A percentile compares a stretch with the other conserved stretches of the same genome.
phyloP scores from a whole-genome alignment of 2,888 invertebrate species.

The Galeruca laticollis region DNA sequence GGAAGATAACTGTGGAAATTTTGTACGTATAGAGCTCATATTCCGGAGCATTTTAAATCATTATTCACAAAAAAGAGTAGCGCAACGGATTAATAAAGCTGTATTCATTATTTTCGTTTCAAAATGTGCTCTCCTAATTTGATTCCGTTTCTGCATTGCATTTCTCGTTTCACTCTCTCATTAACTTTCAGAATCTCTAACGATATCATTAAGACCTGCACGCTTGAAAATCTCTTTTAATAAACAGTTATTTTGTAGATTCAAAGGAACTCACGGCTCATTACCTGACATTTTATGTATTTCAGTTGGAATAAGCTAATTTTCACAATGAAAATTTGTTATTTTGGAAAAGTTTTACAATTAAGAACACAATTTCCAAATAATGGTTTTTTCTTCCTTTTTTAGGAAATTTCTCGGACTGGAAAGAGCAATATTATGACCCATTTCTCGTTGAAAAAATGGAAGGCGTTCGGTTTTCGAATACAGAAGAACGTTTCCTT shows the following conservation, averaged over 20 bases:
- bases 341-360: too few species aligned
- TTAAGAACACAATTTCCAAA: too few species aligned
- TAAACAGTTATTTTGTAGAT: not conserved
- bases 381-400: not conserved
- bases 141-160: not conserved
- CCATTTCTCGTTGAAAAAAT: too few species aligned
- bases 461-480: too few species aligned
- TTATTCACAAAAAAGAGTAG: not conserved
- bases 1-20: too few species aligned
- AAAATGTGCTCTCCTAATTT: not conserved
- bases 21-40: too few species aligned
- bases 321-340: not conserved
- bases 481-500: too few species aligned
- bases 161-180: not conserved
- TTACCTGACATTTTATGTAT: not conserved
- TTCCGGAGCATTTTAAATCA: not conserved
- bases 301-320: not conserved
- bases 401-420: not conserved
- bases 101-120: not conserved
- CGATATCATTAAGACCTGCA: not conserved
- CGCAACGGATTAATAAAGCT: not conserved
- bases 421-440: not conserved
- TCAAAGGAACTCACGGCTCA: not conserved
- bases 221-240: not conserved
- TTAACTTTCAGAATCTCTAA: conserved; percentile 1